Percentiles rank a stretch among this genome's conserved stretches.
Evolutionary conservation across 2,113 vertebrate genomes (phyloP).

Genomic region (Athene noctua): DNA sequence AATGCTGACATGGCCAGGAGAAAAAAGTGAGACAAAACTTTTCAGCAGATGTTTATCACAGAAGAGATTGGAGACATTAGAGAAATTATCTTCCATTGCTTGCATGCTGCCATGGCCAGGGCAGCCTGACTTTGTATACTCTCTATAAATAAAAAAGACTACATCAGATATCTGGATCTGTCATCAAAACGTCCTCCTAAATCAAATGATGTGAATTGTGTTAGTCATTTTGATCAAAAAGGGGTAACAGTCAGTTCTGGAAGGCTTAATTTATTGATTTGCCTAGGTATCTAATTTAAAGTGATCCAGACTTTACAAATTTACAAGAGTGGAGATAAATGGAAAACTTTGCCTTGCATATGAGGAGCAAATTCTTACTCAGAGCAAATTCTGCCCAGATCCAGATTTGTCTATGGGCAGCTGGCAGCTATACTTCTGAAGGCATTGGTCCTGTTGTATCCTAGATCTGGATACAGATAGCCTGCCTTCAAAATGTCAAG

Average conservation of each 20-base stretch:
- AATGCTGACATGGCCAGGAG: neutral
- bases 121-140: neutral
- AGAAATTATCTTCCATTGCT: neutral
- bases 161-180: neutral
- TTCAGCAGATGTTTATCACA: neutral
- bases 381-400: neutral
- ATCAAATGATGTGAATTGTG: neutral
- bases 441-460: neutral
- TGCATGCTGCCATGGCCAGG: neutral
- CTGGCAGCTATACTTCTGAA: neutral
- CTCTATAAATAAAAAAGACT: neutral
- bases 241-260: neutral
- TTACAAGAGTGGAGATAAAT: neutral
- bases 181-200: neutral
- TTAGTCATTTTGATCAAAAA: neutral
- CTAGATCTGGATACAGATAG: no score
- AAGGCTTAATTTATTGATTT: neutral
- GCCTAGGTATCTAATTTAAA: neutral
- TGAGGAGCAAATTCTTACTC: neutral
- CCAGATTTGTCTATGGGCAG: neutral
- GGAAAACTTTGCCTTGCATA: neutral
- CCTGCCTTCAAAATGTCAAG: neutral
- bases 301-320: neutral
- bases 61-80: neutral
- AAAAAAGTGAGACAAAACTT: neutral